Percentiles rank a stretch among this genome's conserved stretches.
phyloP scores from a whole-genome alignment of 2,888 invertebrate species.

The Nemoura dubitans region DNA sequence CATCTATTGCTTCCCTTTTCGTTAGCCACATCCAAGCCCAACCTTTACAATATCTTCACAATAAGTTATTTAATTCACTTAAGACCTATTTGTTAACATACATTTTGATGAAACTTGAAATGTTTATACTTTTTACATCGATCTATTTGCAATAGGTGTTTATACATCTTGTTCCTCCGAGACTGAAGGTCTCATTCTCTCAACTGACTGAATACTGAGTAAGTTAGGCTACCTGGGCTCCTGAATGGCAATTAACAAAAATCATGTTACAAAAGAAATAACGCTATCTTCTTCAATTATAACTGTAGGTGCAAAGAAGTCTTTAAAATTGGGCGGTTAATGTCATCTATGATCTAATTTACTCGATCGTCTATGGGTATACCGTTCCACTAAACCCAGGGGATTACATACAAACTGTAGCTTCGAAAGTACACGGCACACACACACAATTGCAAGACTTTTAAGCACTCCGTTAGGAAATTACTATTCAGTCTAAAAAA shows the following conservation, averaged over 20 bases:
- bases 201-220: constrained; percentile 41
- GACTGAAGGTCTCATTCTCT: constrained; percentile 20
- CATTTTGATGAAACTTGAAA: constrained; percentile 33
- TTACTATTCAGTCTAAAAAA: not conserved
- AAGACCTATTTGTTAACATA: constrained; percentile 23
- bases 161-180: not conserved
- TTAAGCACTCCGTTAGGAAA: not conserved
- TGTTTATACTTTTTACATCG: constrained; percentile 2
- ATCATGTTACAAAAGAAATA: not conserved
- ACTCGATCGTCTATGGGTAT: not conserved
- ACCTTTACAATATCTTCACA: constrained; percentile 27
- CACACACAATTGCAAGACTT: not conserved
- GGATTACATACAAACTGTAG: not conserved
- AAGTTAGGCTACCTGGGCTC: constrained; percentile 33
- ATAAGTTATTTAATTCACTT: constrained; percentile 9
- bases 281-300: not conserved
- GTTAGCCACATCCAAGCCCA: constrained; percentile 20
- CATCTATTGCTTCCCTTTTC: constrained; percentile 41
- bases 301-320: not conserved
- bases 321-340: constrained; percentile 7
- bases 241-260: constrained; percentile 8
- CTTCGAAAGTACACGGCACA: not conserved
- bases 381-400: not conserved
- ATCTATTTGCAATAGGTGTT: constrained; percentile 1
- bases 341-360: not conserved